A percentile compares a stretch with the other conserved stretches of the same genome.
Conservation (phyloP, 2,113 vertebrate species). For the Pachypanchax playfairii region DNA sequence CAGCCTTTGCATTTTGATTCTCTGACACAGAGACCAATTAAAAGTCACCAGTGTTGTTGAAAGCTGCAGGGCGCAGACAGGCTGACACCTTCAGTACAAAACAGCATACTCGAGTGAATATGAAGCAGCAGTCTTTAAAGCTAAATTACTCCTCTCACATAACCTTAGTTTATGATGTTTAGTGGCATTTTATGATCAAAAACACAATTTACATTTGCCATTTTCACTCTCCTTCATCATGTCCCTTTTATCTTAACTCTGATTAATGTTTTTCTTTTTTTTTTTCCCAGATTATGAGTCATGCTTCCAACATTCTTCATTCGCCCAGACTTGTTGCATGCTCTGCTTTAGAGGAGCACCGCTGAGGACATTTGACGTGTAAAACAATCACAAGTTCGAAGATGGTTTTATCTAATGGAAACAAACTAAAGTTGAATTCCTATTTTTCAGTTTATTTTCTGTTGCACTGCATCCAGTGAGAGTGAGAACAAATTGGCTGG, state of each 20-base stretch:
- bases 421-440: constrained; percentile 9
- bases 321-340: constrained; percentile 8
- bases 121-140: constrained; percentile 40
- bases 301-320: neutral
- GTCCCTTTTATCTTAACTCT: constrained; percentile 9
- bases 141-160: constrained; percentile 34
- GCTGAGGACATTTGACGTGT: neutral
- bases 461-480: constrained; percentile 12
- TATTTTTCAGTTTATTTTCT: neutral
- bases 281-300: neutral
- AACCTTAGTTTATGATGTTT: constrained; percentile 25
- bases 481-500: constrained; percentile 18
- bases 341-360: neutral
- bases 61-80: constrained; percentile 63
- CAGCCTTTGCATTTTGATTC: constrained; percentile 59
- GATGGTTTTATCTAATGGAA: constrained; percentile 23
- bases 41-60: constrained; percentile 52
- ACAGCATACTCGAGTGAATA: constrained; percentile 49
- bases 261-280: neutral
- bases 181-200: constrained; percentile 15
- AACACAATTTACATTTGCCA: constrained; percentile 17
- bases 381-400: neutral
- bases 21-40: constrained; percentile 68
- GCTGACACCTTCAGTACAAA: constrained; percentile 49
- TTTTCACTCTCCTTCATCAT: constrained; percentile 4